Percentiles rank a stretch among this genome's conserved stretches.
These are phyloP conservation scores for Trachurus trachurus DNA, from an alignment of 2,797 vertebrate species.

Conservation along the genomic window DNA sequence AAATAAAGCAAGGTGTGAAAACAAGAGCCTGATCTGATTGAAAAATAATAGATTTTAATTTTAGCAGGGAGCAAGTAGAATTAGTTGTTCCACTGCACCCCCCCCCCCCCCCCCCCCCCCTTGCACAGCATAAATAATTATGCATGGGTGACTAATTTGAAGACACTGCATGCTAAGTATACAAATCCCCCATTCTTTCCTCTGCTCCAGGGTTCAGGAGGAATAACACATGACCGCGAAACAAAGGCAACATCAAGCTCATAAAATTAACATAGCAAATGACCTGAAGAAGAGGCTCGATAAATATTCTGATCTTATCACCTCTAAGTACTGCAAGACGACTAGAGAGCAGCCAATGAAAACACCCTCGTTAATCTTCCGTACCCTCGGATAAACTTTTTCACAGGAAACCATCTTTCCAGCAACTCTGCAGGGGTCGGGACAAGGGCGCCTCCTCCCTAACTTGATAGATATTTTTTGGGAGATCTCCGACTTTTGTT, in stretches of 20 bases:
- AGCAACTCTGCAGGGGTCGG: slow-evolving; percentile 90
- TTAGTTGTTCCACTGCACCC: slow-evolving; percentile 92
- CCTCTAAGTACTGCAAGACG: slow-evolving; percentile 86
- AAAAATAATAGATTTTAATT: slow-evolving; percentile 92
- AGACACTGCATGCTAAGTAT: slow-evolving; percentile 93
- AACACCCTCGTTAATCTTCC: slow-evolving; percentile 92
- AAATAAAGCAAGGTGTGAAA: slow-evolving; percentile 89
- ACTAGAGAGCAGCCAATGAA: slow-evolving; percentile 90
- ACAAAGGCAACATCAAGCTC: slow-evolving; percentile 96
- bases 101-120: not conserved
- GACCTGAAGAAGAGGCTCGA: slow-evolving; percentile 92
- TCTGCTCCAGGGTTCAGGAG: slow-evolving; percentile 91
- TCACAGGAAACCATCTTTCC: slow-evolving; percentile 91
- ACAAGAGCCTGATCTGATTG: slow-evolving; percentile 80
- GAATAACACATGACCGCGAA: slow-evolving; percentile 93
- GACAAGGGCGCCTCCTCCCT: slow-evolving; percentile 89
- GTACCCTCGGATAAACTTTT: slow-evolving; percentile 91
- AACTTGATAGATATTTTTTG: slow-evolving; percentile 84
- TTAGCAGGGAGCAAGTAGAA: slow-evolving; percentile 93
- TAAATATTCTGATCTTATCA: slow-evolving; percentile 95
- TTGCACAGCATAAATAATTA: slow-evolving; percentile 95
- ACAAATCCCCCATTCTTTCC: slow-evolving; percentile 90
- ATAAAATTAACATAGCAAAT: slow-evolving; percentile 99
- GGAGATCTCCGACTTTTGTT: slow-evolving; percentile 81
- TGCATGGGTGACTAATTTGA: slow-evolving; percentile 93